Evolutionary conservation across 2,888 invertebrate species (phyloP).

Genomic region (Sinotaia quadrata): DNA sequence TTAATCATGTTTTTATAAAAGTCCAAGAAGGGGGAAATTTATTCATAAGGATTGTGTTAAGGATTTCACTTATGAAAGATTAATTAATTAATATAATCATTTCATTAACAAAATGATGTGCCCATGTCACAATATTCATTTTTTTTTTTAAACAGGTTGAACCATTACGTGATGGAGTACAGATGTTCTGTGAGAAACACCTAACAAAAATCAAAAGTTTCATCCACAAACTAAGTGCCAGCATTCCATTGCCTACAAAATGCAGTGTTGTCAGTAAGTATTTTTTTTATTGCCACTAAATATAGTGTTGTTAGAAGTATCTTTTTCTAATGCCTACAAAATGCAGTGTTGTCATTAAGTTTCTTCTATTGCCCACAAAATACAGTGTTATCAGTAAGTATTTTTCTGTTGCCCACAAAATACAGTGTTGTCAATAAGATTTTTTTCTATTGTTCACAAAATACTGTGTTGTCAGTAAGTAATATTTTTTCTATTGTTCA

Average conservation of each 20-base stretch:
- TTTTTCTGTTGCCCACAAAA: not conserved
- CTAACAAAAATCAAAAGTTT: conserved; percentile 91
- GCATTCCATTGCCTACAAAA: conserved; percentile 91
- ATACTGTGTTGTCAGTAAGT: not conserved
- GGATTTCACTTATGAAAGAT: no score
- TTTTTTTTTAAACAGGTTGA: conserved; percentile 45
- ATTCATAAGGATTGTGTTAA: no score
- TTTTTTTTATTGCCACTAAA: not conserved
- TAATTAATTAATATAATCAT: no score
- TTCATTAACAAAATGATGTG: no score
- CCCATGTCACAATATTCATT: not conserved
- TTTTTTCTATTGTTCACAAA: not conserved
- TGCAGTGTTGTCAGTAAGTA: conserved; percentile 94
- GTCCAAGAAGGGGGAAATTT: no score
- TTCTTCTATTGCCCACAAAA: conserved; percentile 89
- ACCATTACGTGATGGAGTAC: conserved; percentile 77
- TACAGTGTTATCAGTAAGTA: conserved; percentile 94
- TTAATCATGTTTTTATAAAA: no score
- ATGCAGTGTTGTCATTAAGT: not conserved
- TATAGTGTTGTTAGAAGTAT: not conserved
- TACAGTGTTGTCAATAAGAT: not conserved
- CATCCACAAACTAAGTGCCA: conserved; percentile 88
- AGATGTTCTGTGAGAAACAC: conserved; percentile 96
- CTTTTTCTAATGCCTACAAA: not conserved
- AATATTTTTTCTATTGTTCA: conserved; percentile 83